A percentile compares a stretch with the other conserved stretches of the same genome.
phyloP scores from a whole-genome alignment of 2,888 invertebrate species.

The Napeogenes sylphis region DNA sequence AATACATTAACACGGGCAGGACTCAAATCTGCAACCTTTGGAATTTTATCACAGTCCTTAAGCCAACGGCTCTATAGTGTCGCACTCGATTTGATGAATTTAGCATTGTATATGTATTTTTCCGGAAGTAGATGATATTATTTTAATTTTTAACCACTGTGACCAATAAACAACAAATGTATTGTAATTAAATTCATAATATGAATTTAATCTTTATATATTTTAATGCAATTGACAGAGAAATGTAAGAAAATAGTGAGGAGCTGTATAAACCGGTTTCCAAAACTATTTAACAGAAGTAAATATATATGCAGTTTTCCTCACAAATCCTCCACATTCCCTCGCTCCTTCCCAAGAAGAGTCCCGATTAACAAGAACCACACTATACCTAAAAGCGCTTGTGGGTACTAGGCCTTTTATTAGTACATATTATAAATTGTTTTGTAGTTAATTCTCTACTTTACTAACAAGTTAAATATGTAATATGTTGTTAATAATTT shows the following conservation, averaged over 20 bases:
- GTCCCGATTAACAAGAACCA: constrained; percentile 63
- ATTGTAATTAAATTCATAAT: too few species aligned
- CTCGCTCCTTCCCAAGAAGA: constrained; percentile 54
- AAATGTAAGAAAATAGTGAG: constrained; percentile 71
- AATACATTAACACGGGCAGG: too few species aligned
- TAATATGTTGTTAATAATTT: background rate
- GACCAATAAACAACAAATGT: too few species aligned
- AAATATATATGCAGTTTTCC: constrained; percentile 58
- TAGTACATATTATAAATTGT: too few species aligned
- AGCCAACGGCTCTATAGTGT: too few species aligned
- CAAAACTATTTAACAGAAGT: constrained; percentile 65
- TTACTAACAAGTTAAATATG: background rate
- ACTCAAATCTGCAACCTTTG: too few species aligned
- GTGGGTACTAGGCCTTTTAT: constrained; percentile 20
- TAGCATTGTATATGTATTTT: too few species aligned
- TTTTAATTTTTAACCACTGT: background rate
- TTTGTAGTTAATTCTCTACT: background rate
- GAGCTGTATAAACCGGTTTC: constrained; percentile 64
- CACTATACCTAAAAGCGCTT: constrained; percentile 65
- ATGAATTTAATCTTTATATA: too few species aligned
- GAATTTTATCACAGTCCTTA: too few species aligned
- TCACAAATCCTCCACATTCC: constrained; percentile 65
- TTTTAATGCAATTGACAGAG: constrained; percentile 43
- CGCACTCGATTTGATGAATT: too few species aligned
- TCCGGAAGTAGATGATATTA: too few species aligned